Conservation (phyloP, 2,888 invertebrate species). For the Catocala nupta region DNA sequence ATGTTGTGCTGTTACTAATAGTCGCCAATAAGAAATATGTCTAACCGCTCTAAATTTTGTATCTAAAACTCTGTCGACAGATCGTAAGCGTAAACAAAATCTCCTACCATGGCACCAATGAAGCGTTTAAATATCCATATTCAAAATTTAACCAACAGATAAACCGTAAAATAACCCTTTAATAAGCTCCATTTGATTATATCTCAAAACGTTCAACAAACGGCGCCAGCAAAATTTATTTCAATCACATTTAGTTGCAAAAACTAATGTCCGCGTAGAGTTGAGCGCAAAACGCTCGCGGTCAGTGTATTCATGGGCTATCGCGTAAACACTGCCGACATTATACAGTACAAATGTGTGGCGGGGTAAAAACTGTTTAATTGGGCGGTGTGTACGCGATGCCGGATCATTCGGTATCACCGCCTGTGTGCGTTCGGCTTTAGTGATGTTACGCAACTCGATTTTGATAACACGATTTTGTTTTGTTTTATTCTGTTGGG, state of each 20-base stretch:
- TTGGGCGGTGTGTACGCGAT: slow-evolving; percentile 70
- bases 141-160: no score
- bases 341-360: slow-evolving; percentile 77
- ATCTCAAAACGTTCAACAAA: slow-evolving; percentile 13
- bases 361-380: slow-evolving; percentile 84
- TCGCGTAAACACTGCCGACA: slow-evolving; percentile 59
- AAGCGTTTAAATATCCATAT: no score
- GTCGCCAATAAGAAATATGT: no score
- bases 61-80: no score
- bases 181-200: neutral
- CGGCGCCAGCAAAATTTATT: slow-evolving; percentile 29
- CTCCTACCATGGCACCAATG: no score
- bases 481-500: neutral
- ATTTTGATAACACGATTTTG: slow-evolving; percentile 29
- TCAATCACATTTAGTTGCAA: slow-evolving; percentile 50
- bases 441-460: slow-evolving; percentile 64
- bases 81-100: no score
- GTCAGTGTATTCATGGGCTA: slow-evolving; percentile 47
- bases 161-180: neutral
- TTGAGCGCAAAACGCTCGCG: slow-evolving; percentile 19
- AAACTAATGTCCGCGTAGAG: slow-evolving; percentile 35
- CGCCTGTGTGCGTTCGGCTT: slow-evolving; percentile 62
- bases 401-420: slow-evolving; percentile 80
- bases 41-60: no score
- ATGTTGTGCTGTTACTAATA: no score